phyloP scores from a whole-genome alignment of 2,113 vertebrate species.

The Anhinga anhinga region DNA sequence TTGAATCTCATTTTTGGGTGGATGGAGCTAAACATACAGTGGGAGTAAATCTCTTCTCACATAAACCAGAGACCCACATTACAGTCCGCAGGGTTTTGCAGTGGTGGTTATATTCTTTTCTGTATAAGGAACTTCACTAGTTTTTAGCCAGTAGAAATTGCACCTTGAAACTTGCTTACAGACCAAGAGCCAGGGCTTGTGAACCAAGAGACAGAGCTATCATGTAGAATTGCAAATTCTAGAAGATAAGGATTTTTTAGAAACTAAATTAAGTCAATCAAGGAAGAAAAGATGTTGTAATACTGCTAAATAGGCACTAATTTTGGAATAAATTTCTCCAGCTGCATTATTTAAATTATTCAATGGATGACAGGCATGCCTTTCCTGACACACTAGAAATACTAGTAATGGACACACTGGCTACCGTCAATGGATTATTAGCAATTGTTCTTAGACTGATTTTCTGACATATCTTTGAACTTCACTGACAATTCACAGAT shows the following conservation, averaged over 20 bases:
- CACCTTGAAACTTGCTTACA: not conserved
- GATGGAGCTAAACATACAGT: not conserved
- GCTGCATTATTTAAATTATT: not conserved
- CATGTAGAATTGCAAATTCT: not conserved
- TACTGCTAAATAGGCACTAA: not conserved
- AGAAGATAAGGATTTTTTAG: not conserved
- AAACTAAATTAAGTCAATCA: not conserved
- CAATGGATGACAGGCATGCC: not conserved
- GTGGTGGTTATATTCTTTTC: not conserved
- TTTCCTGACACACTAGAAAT: not conserved
- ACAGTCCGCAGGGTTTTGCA: not conserved
- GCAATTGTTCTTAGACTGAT: not conserved
- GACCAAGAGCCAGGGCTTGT: not conserved
- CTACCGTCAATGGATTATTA: not conserved
- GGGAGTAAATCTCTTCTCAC: not conserved
- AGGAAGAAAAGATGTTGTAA: not conserved
- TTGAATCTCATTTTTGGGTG: not conserved
- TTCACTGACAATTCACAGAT: not conserved
- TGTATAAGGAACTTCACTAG: not conserved
- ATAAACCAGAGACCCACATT: not conserved
- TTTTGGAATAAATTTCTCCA: not conserved
- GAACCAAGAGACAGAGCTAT: not conserved
- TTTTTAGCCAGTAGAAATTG: not conserved
- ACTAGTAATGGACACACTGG: not conserved
- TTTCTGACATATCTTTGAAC: not conserved